These are phyloP conservation scores for Parnassius apollo DNA, from an alignment of 2,888 invertebrate genomes.

Conservation along the genomic window DNA sequence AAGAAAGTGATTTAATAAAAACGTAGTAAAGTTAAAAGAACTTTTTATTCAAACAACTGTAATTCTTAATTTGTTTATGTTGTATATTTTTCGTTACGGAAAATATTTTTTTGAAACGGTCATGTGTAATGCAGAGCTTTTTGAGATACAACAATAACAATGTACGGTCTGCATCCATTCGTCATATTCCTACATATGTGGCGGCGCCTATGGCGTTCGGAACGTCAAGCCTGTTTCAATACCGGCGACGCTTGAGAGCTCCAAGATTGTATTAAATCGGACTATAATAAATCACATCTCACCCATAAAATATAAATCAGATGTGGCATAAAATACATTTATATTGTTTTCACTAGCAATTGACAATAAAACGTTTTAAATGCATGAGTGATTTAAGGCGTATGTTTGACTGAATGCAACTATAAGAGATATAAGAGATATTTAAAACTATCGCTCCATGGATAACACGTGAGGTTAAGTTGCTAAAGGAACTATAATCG, in stretches of 20 bases:
- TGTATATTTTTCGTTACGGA: no score
- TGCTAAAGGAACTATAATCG: no score
- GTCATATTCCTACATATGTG: slow-evolving; percentile 32
- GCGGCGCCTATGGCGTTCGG: slow-evolving; percentile 40
- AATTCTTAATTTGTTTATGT: no score
- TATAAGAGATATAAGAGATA: slow-evolving; percentile 41
- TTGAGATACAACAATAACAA: slow-evolving; percentile 12
- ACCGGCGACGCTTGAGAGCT: slow-evolving; percentile 38
- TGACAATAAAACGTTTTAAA: slow-evolving; percentile 76
- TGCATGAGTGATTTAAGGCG: slow-evolving; percentile 75
- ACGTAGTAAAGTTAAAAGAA: no score
- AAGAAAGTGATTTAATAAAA: no score
- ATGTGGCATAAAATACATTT: slow-evolving; percentile 74
- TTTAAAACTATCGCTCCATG: slow-evolving; percentile 35
- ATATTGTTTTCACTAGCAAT: slow-evolving; percentile 78
- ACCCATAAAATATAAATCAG: slow-evolving; percentile 79
- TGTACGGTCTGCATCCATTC: slow-evolving; percentile 15
- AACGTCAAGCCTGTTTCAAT: slow-evolving; percentile 36
- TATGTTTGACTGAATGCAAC: slow-evolving; percentile 54
- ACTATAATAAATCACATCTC: slow-evolving; percentile 71
- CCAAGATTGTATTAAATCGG: slow-evolving; percentile 69
- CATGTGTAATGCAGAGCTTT: slow-evolving; percentile 8
- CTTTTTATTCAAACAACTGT: no score
- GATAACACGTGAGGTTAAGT: no score
- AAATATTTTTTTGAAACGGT: neutral